Evolutionary conservation across 2,797 vertebrate species (phyloP), one percentile per base, ranked within the genome.

Genomic region (Liasis olivaceus): DNA sequence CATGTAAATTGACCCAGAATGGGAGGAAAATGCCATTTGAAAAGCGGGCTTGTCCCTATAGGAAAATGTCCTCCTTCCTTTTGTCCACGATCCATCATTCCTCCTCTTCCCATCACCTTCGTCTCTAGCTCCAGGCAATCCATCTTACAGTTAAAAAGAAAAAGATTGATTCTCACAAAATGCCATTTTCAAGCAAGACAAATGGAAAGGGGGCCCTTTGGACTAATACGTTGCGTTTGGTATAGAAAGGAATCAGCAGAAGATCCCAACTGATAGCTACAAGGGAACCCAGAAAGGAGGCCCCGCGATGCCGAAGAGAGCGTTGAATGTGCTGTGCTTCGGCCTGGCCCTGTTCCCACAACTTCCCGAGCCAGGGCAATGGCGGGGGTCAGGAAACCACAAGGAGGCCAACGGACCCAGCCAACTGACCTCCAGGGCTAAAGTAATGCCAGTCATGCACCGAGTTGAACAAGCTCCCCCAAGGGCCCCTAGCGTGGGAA

Each of bases 131-230:
- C 89, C 95, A 31, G 96, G 96, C 97, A 95, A 96, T 97, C 95
- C 90, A 95, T 96, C 97, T 96, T 96, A 47, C 93, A 56, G 90
- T 96, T 96, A 96, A 95, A 95, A 96, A 97, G 62, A 11, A n/a
- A 66, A 51, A 54, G 42, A 97, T 93, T 95, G 96, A 96, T 95
- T 97, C 95, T 94, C 96, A 95, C 96, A 95, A 95, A 95, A 96
- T 63, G 92, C 94, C 93, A 94, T 95, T 97, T 97, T 95, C 96
- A 95, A 97, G 97, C 59, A 62, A 97, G 96, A 96, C 96, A 97
- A 96, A 96, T 42, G 90, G 93, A 96, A 36, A 95, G 93, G 96
- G 90, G 94, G 96, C 93, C 81, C 2, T n/a, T 94, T 95, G 84
- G 94, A 92, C 72, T 90, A 94, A 95, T 95, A 94, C 90, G 89